Conservation (phyloP, 2,888 invertebrate species). For the Melikaiella ostensackeni region DNA sequence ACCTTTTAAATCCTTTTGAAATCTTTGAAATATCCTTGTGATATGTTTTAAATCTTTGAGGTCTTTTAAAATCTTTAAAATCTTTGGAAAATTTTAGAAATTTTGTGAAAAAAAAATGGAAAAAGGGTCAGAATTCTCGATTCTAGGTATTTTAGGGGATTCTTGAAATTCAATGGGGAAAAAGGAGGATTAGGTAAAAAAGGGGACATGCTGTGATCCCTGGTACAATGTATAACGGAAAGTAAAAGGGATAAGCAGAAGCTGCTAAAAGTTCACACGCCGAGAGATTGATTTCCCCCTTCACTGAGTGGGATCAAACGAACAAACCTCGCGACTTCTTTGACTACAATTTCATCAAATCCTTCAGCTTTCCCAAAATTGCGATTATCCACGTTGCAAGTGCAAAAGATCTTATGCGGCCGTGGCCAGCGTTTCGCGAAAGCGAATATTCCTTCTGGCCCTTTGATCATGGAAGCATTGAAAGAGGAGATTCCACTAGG, state of each 20-base stretch:
- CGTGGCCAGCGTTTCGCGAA: conserved; percentile 45
- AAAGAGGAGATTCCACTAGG: background rate
- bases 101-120: too few relatives aligned
- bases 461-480: conserved; percentile 7
- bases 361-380: conserved; percentile 2
- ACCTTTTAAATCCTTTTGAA: too few relatives aligned
- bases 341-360: background rate
- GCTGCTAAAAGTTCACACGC: background rate
- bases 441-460: conserved; percentile 44
- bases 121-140: too few relatives aligned
- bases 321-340: background rate
- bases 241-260: background rate
- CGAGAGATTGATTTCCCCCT: conserved; percentile 1
- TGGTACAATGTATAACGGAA: background rate
- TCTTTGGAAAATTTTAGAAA: too few relatives aligned
- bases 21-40: too few relatives aligned
- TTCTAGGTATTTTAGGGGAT: too few relatives aligned
- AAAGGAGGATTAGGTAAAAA: too few relatives aligned
- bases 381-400: background rate
- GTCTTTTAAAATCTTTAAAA: too few relatives aligned
- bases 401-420: conserved; percentile 47
- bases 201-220: too few relatives aligned
- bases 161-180: too few relatives aligned
- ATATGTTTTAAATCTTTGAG: too few relatives aligned
- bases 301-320: background rate